Evolutionary conservation across 1,140 invertebrate species (phyloP).

Genomic region (Zaprionus ghesquierei): DNA sequence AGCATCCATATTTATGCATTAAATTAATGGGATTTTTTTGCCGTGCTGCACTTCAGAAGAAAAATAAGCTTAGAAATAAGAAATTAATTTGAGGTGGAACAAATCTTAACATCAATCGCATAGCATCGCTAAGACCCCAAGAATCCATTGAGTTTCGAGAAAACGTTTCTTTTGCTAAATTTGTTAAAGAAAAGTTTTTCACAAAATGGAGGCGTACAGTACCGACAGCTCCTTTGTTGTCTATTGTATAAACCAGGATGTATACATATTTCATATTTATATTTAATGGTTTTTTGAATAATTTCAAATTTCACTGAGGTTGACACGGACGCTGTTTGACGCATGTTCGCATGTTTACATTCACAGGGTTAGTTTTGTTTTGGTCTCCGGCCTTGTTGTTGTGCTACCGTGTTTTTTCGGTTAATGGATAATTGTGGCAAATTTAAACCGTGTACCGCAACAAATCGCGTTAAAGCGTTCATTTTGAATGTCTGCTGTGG

Average conservation of each 20-base stretch:
- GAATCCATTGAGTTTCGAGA: too few species aligned
- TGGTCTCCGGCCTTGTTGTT: slow-evolving; percentile 11
- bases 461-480: slow-evolving; percentile 70
- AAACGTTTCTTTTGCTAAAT: too few species aligned
- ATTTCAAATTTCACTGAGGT: slow-evolving; percentile 12
- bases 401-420: slow-evolving; percentile 38
- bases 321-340: not conserved
- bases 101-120: too few species aligned
- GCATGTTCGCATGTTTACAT: slow-evolving; percentile 48
- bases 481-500: slow-evolving; percentile 38
- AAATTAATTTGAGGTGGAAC: too few species aligned
- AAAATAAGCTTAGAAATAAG: too few species aligned
- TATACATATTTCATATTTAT: slow-evolving; percentile 11
- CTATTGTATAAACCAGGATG: not conserved
- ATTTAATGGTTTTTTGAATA: slow-evolving; percentile 38
- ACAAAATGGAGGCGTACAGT: too few species aligned
- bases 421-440: slow-evolving; percentile 72
- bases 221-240: too few species aligned
- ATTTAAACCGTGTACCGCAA: slow-evolving; percentile 70
- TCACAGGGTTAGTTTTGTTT: slow-evolving; percentile 47
- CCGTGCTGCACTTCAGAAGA: too few species aligned
- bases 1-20: too few species aligned
- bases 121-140: too few species aligned
- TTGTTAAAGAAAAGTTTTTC: too few species aligned
- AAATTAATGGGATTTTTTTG: too few species aligned